phyloP scores from a whole-genome alignment of 2,888 invertebrate genomes.

The Dryocosmus kuriphilus region DNA sequence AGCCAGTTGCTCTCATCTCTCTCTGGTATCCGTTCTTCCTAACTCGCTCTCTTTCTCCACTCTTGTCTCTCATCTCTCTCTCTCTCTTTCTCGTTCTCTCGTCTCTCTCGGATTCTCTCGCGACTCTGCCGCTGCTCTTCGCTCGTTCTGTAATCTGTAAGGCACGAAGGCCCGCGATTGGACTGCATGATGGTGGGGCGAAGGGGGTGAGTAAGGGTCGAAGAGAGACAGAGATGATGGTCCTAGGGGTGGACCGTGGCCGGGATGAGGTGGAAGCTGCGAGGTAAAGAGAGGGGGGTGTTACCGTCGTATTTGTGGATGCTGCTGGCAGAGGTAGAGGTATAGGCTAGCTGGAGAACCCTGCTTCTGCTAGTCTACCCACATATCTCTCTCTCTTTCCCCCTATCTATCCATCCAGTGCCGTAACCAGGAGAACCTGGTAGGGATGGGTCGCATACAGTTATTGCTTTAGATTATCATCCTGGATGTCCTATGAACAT shows the following conservation, averaged over 20 bases:
- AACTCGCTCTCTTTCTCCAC: conserved; percentile 1
- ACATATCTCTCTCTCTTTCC: conserved; percentile 53
- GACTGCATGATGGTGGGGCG: conserved; percentile 63
- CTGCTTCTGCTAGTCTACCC: conserved; percentile 60
- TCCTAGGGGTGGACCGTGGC: conserved; percentile 54
- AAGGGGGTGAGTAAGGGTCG: conserved; percentile 48
- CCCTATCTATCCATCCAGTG: conserved; percentile 58
- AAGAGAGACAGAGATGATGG: conserved; percentile 51
- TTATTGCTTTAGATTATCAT: too few relatives aligned
- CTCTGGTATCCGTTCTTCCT: conserved; percentile 7
- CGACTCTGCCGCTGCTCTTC: conserved; percentile 58
- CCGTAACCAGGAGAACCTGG: conserved; percentile 36
- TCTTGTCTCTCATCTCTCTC: conserved; percentile 45
- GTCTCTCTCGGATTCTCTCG: conserved; percentile 46
- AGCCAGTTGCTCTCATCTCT: conserved; percentile 21
- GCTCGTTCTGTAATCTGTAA: conserved; percentile 73
- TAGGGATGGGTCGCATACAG: conserved; percentile 23
- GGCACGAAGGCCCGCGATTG: conserved; percentile 66
- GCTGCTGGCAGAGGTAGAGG: conserved; percentile 63
- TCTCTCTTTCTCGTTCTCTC: conserved; percentile 25
- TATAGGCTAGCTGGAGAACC: conserved; percentile 67
- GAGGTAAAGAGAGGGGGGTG: conserved; percentile 60
- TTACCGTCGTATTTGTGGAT: conserved; percentile 72
- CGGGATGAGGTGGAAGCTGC: conserved; percentile 46
- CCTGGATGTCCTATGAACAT: too few relatives aligned